These are phyloP conservation scores for Pterois miles DNA, from an alignment of 2,797 vertebrate genomes.

Conservation along the genomic window DNA sequence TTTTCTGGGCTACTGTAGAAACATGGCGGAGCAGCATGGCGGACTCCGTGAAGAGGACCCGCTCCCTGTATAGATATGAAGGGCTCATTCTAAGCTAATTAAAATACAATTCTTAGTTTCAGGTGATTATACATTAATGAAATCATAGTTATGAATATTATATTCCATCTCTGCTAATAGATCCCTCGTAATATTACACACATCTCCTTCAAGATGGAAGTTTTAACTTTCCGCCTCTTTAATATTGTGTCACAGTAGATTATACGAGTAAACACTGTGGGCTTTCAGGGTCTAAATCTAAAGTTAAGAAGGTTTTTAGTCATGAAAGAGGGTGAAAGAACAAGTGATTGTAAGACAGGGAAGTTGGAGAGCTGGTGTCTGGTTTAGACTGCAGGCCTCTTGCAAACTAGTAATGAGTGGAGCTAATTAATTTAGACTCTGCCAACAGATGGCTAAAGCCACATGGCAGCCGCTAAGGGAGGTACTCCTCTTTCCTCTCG, in stretches of 20 bases:
- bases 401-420: slow-evolving; percentile 83
- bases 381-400: slow-evolving; percentile 76
- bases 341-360: slow-evolving; percentile 28
- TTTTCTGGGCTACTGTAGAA: too few species aligned
- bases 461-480: slow-evolving; percentile 81
- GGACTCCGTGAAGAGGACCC: too few species aligned
- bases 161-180: too few species aligned
- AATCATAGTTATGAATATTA: too few species aligned
- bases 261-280: not conserved
- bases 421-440: slow-evolving; percentile 87
- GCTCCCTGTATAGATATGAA: too few species aligned
- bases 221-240: not conserved
- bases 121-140: too few species aligned
- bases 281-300: not conserved
- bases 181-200: too few species aligned
- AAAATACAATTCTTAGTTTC: too few species aligned
- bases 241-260: not conserved
- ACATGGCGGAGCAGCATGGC: too few species aligned
- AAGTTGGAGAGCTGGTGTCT: slow-evolving; percentile 63
- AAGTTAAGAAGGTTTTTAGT: slow-evolving; percentile 3
- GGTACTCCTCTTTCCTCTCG: slow-evolving; percentile 69
- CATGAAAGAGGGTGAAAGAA: slow-evolving; percentile 14
- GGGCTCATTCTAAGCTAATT: too few species aligned
- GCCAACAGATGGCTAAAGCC: slow-evolving; percentile 87
- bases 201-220: too few species aligned